Base-by-base conservation (phyloP, 2,113 vertebrate genomes). In the Embiotoca jacksoni region DNA sequence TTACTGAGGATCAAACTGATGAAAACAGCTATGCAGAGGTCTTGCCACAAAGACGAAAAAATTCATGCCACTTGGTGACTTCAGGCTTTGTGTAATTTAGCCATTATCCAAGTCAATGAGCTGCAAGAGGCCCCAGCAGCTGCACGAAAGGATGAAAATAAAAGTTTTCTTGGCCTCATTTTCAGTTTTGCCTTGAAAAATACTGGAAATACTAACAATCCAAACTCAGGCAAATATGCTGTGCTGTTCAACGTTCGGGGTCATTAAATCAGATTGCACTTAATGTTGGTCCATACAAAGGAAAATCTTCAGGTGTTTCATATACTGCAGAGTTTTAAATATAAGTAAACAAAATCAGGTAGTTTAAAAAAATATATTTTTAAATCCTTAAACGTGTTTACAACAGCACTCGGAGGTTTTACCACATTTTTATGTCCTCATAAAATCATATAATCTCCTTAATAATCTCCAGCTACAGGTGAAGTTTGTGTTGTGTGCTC, bases 241-340 rank as follows among this genome's bases (percentile, higher is more conserved):
- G 36, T 15, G 13, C 56, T 59, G 9, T 67, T 44, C 60, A 41
- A 50, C 16, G 56, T 63, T 71, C 57, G 0, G 23, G 35, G 7
- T 63, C 47, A 69, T 80, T 83, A 70, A 79, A 75, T 39, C 62
- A 11, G 15, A 71, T 37, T 71, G 13, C 56, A 52, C 66, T 16
- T 69, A 54, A 69, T 73, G 37, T 52, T 16, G 69, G 55, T 44
- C 9, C 10, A 52, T 37, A 39, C 33, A 63, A 70, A 55, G 16
- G 23, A 57, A 59, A 59, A 4, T 58, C 47, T 64, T 31, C 71
- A 78, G 58, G 75, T 78, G 70, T 85, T 78, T 78, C 79, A 78
- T 78, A 78, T 67, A 15, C 52, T 53, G 41, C n/a, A 62, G 47
- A 65, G 49, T 49, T 65, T 72, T n/a, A 16, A 66, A 36, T 61